These are phyloP conservation scores for Ridgeia piscesae DNA, from an alignment of 1,140 invertebrate genomes.

Conservation along the genomic window DNA sequence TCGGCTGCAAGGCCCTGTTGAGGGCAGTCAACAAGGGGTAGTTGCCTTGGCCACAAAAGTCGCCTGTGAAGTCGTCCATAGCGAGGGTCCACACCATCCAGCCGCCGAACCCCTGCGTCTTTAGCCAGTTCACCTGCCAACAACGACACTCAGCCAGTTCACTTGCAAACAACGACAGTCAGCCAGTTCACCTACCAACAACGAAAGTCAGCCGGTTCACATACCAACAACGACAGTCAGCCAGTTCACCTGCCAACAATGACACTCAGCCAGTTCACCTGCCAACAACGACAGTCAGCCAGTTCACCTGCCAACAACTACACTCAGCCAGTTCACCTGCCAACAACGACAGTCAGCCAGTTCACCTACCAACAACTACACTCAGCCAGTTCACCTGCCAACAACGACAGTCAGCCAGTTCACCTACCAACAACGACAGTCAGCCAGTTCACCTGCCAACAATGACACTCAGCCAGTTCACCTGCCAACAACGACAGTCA, in stretches of 20 bases:
- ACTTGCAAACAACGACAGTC: too few species aligned
- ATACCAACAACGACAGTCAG: conserved; percentile 69
- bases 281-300: conserved; percentile 75
- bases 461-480: conserved; percentile 77
- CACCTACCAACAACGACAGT: too few species aligned
- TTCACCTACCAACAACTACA: conserved; percentile 70
- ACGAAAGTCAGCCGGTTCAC: conserved; percentile 76
- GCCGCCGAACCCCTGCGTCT: conserved; percentile 72
- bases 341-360: too few species aligned
- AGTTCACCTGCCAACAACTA: conserved; percentile 68
- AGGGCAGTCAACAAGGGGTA: too few species aligned
- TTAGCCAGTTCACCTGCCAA: conserved; percentile 66
- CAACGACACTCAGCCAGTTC: conserved; percentile 74
- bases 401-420: conserved; percentile 75
- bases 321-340: conserved; percentile 69
- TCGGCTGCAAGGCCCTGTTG: conserved; percentile 47
- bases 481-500: conserved; percentile 68
- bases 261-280: conserved; percentile 68
- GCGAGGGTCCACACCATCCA: conserved; percentile 70
- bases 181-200: conserved; percentile 67
- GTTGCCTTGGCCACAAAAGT: conserved; percentile 56
- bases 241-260: too few species aligned
- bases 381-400: conserved; percentile 65
- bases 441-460: conserved; percentile 67
- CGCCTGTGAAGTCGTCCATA: conserved; percentile 8